Evolutionary conservation across 2,113 vertebrate genomes (phyloP), one percentile per base, ranked within the genome.

Genomic region (Mesembrinibis cayennensis): DNA sequence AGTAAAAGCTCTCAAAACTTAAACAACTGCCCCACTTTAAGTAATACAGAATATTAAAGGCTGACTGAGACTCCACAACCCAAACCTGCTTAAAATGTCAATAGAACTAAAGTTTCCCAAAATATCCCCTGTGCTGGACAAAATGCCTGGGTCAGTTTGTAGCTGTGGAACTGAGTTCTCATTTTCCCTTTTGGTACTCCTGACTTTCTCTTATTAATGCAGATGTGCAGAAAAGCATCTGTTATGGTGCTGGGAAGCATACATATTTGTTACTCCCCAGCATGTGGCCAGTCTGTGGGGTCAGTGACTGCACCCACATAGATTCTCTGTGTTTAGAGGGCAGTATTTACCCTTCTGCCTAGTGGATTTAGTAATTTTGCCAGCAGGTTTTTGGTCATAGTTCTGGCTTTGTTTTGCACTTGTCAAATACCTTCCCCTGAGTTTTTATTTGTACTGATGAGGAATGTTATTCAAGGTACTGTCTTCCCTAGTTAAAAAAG

Each of bases 31-130:
- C 3, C 2, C 21, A n/a, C 3, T 3, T 61, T 26, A 86, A 44
- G 18, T 58, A 45, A 69, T 22, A 65, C 1, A 49, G 16, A 69
- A 86, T 6, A 12, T 20, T 36, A 69, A 86, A 89, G 32, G 25
- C 11, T 0, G 0, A 12, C 27, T 61, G 53, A 69, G 40, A 85
- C 56, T 1, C 7, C 16, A 65, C 15, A 70, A 44, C 11, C 4
- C 18, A 65, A 69, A 77, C 7, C 3, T 11, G 17, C 22, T 78
- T 44, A 70, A 90, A 86, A 77, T 11, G 1, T 58, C 27, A 30
- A 4, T 4, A 63, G 15, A 55, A 76, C 5, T 49, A 29, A 72
- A 91, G 3, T 62, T 91, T 62, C 13, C 20, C 10, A 25, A 81
- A 62, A 73, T 15, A 13, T 34, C 4, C 7, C 21, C 53, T 72